Evolutionary conservation across 2,113 vertebrate species (phyloP), one percentile per base, ranked within the genome.

Genomic region (Barbus barbus): DNA sequence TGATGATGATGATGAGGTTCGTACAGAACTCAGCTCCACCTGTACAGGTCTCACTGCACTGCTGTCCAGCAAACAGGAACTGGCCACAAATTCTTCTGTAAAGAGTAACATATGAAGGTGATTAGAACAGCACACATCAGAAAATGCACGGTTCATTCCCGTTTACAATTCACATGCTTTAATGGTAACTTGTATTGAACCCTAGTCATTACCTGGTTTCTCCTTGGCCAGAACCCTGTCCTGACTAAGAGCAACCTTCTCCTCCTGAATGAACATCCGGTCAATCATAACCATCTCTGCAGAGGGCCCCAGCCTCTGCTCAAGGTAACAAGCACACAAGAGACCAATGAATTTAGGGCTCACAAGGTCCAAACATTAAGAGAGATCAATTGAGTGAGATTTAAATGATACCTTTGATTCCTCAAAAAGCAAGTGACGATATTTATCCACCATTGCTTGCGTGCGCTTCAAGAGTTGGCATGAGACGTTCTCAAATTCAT

Each of bases 231-330:
- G 86, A 84, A 97, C 92, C 61, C 94, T 94, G 91, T 98, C 96
- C 31, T 96, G 94, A 76, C 92, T 95, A 53, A 98, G 82, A 0
- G 95, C 95, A 7, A 97, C 91, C 88, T 98, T 98, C 84, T 98
- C 97, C 84, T 98, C 97, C 90, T 98, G 97, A 74, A 98, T 98
- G 87, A 98, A 98, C 96, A 98, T 98, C 33, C 96, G 91, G 91
- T 98, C 96, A 7, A 98, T 98, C 97, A 98, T 98, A 76, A 98
- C 97, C 97, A 98, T 98, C 92, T 98, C 97, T 0, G 97, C 97
- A 0, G 96, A 98, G 16, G 97, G 97, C 46, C 97, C 97, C 77
- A 96, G 93, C 87, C 97, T 94, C 96, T 98, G 94, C 78, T 92
- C 88, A 82, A 73, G 31, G 5, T 31, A 69, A 31, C 18, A 83